Evolutionary conservation across 2,888 invertebrate genomes (phyloP), one percentile per base, ranked within the genome.

Genomic region (Tribolium freemani): DNA sequence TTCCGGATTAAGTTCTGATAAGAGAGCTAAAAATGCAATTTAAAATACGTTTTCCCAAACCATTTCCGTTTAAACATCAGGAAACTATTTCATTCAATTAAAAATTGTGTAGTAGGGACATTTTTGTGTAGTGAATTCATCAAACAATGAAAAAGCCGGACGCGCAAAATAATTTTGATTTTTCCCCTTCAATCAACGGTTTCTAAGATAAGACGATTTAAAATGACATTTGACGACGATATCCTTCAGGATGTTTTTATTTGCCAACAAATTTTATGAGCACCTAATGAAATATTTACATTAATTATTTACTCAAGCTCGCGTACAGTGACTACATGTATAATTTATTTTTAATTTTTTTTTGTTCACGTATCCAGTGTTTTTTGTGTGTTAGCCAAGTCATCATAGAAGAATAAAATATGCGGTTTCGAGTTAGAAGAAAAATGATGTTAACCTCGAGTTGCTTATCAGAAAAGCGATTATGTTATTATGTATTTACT

Each of bases 231-330:
- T 26, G 53, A 53, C 26, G 57, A 31, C 45, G 46, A 30, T 30
- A 61, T 50, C 46, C 61, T 61, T 30, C 46, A 61, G 61, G 61
- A 61, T 48, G 61, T 61, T 61, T 21, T 61, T 48, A 61, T 48
- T 26, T 50, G 46, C 61, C 16, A 6, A 46, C 1, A 50, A 51
- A 63, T 63, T 50, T 63, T 63, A 63, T 11, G 30, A 48, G 20
- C 58, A 58, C 9, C 11, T 61, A 50, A 48, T 48, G 48, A 50
- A 61, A 61, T 61, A 31, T 61, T 61, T 61, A 58, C 58, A 58
- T 58, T 58, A 44, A 58, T 44, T 58, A 58, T 58, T 58, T 61
- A 63, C 63, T 38, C 50, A 50, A 53, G 51, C 11, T 38, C 38
- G 38, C 38, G 8, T 26, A 26, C 5, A 26, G 26, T 38, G 38